Evolutionary conservation across 2,888 invertebrate species (phyloP).

Genomic region (Agonopterix heracliana): DNA sequence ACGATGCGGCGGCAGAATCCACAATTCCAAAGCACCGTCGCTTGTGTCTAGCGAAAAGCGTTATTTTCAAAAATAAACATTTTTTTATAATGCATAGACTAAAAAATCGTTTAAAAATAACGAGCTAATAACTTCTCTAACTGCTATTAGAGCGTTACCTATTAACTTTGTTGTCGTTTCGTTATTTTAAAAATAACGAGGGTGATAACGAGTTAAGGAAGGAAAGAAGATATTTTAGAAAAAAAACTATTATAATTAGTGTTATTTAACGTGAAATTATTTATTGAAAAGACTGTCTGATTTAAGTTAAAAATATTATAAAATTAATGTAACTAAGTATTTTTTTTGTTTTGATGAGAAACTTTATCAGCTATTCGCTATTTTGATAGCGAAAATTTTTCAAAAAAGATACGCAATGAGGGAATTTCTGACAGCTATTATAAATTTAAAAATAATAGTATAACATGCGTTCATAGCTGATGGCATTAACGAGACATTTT

Average conservation of each 20-base stretch:
- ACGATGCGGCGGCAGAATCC: constrained; percentile 64
- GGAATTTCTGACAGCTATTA: too few relatives aligned
- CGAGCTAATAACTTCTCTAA: neutral
- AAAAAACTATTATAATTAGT: too few relatives aligned
- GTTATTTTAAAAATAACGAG: neutral
- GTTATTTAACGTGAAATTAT: constrained; percentile 23
- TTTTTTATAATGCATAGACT: neutral
- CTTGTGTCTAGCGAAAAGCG: constrained; percentile 45
- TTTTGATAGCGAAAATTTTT: too few relatives aligned
- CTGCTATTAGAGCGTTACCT: neutral
- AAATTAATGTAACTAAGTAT: too few relatives aligned
- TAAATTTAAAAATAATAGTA: too few relatives aligned
- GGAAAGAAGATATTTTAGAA: constrained; percentile 1
- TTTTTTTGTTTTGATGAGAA: too few relatives aligned
- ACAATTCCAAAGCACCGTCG: constrained; percentile 65
- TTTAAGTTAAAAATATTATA: constrained; percentile 4
- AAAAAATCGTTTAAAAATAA: neutral
- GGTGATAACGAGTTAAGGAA: neutral
- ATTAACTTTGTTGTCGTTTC: neutral
- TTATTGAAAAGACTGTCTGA: constrained; percentile 45
- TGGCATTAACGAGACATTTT: too few relatives aligned
- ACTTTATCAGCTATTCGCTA: too few relatives aligned
- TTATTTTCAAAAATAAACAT: neutral
- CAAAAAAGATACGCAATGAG: too few relatives aligned
- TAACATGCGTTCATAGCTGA: too few relatives aligned